A percentile compares a stretch with the other conserved stretches of the same genome.
phyloP scores from a whole-genome alignment of 1,140 invertebrate species.

The Archivesica marissinica region DNA sequence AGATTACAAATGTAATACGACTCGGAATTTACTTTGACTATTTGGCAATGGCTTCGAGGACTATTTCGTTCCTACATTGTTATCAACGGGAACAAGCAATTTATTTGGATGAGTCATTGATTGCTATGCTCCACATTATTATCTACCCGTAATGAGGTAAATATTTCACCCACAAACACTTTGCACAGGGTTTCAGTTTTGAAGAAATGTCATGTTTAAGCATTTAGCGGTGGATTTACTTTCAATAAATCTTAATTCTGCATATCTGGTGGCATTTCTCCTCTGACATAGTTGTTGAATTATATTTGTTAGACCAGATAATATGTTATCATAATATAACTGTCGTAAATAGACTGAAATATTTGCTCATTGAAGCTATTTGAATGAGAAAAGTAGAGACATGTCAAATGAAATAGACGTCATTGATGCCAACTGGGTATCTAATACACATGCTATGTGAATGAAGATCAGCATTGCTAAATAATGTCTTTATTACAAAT shows the following conservation, averaged over 20 bases:
- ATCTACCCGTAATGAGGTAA: conserved; percentile 11
- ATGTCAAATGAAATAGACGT: conserved; percentile 34
- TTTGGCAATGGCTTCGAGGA: conserved; percentile 23
- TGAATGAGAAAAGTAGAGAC: conserved; percentile 44
- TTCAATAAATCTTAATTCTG: conserved; percentile 50
- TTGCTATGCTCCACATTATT: conserved; percentile 20
- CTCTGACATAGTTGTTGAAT: conserved; percentile 34
- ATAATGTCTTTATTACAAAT: conserved; percentile 23
- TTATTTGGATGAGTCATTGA: conserved; percentile 36
- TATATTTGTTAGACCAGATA: conserved; percentile 18
- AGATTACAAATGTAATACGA: conserved; percentile 8
- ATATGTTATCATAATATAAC: conserved; percentile 58
- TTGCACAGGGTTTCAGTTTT: conserved; percentile 26
- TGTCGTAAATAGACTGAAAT: conserved; percentile 39
- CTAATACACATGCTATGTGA: too few species aligned
- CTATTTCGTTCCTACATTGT: background rate
- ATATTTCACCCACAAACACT: conserved; percentile 44
- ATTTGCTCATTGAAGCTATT: conserved; percentile 55
- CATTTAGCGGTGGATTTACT: conserved; percentile 56
- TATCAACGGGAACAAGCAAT: background rate
- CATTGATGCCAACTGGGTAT: conserved; percentile 2
- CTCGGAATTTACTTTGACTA: conserved; percentile 20
- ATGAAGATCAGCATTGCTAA: too few species aligned
- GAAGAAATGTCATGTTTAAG: conserved; percentile 54
- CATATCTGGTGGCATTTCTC: conserved; percentile 38